Conservation (phyloP, 2,113 vertebrate species). For the Oreotrochilus melanogaster region DNA sequence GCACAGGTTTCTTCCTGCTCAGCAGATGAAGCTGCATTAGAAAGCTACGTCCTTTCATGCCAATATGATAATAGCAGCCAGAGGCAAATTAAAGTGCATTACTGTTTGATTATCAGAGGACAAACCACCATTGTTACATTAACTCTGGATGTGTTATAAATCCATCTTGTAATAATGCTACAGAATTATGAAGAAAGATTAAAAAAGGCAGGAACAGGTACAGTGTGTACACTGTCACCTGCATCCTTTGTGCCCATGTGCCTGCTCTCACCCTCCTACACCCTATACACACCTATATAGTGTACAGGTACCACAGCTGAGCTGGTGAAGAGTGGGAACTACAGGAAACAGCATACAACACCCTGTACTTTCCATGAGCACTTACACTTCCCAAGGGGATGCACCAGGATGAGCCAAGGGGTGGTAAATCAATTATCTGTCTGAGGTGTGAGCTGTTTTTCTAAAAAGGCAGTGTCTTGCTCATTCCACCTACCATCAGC, state of each 20-base stretch:
- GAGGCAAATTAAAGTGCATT: slow-evolving; percentile 68
- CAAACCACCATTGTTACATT: slow-evolving; percentile 71
- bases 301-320: not conserved
- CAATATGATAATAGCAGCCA: slow-evolving; percentile 60
- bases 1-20: slow-evolving; percentile 73
- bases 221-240: not conserved
- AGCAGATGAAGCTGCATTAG: slow-evolving; percentile 71
- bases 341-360: not conserved
- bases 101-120: slow-evolving; percentile 53
- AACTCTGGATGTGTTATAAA: slow-evolving; percentile 73
- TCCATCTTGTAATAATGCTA: slow-evolving; percentile 68
- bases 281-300: rapidly evolving
- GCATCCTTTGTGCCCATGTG: not conserved
- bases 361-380: not conserved
- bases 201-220: not conserved
- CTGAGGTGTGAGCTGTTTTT: not conserved
- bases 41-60: slow-evolving; percentile 74
- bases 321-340: not conserved
- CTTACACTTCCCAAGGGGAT: not conserved
- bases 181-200: slow-evolving; percentile 9
- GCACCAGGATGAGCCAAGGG: not conserved
- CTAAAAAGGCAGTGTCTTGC: not conserved
- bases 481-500: not conserved
- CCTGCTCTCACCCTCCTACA: not conserved
- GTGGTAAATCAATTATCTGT: not conserved